phyloP scores from a whole-genome alignment of 2,113 vertebrate genomes.

The Lamprologus ornatipinnis region DNA sequence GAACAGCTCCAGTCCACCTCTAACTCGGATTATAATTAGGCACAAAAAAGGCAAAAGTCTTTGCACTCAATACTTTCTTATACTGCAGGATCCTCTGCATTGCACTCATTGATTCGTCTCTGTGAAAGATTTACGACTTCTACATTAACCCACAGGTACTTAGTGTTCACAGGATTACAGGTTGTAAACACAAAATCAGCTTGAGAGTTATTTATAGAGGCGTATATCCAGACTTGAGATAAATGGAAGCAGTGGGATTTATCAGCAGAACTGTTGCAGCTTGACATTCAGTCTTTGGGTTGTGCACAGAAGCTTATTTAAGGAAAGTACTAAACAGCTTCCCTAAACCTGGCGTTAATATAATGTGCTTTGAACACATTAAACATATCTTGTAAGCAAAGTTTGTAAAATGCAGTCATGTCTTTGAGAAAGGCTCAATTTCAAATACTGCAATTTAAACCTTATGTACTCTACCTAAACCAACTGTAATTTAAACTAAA shows the following conservation, averaged over 20 bases:
- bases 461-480: not conserved
- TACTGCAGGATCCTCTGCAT: not conserved
- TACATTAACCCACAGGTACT: slow-evolving; percentile 9
- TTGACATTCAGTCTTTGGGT: not conserved
- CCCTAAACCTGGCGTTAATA: not conserved
- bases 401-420: not conserved
- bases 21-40: not conserved
- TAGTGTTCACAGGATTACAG: slow-evolving; percentile 25
- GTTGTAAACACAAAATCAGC: slow-evolving; percentile 30
- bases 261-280: not conserved
- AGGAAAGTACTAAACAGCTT: not conserved
- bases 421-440: not conserved
- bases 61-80: not conserved
- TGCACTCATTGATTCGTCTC: not conserved
- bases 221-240: not conserved
- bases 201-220: slow-evolving; percentile 5
- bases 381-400: not conserved
- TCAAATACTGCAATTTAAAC: not conserved
- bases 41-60: not conserved
- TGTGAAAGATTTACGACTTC: not conserved
- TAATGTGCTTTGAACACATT: not conserved
- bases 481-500: not conserved
- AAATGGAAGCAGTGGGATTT: not conserved
- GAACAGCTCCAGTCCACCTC: not conserved
- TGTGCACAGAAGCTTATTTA: not conserved